Evolutionary conservation across 2,797 vertebrate species (phyloP).

Genomic region (Amphiprion clarkii): DNA sequence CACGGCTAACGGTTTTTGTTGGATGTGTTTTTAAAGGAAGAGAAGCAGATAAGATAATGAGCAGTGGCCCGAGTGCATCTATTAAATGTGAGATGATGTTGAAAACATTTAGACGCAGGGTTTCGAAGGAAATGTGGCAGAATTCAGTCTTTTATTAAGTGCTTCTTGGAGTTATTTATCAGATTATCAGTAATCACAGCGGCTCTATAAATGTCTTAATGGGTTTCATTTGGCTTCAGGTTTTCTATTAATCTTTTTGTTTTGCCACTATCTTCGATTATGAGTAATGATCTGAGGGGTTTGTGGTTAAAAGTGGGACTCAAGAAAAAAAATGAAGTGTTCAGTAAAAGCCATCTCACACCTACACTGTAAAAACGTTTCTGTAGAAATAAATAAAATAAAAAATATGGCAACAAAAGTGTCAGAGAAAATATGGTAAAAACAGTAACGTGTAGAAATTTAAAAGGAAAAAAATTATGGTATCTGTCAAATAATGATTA

Average conservation of each 20-base stretch:
- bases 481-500: no score
- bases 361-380: no score
- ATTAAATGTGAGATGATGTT: not conserved
- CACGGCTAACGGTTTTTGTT: slow-evolving; percentile 53
- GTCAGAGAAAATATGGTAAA: no score
- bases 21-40: slow-evolving; percentile 52
- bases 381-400: no score
- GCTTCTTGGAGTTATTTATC: slow-evolving; percentile 21
- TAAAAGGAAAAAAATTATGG: no score
- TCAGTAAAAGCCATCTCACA: no score
- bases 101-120: no score
- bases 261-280: slow-evolving; percentile 1
- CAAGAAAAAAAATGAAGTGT: no score
- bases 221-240: slow-evolving; percentile 33
- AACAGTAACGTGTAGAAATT: no score
- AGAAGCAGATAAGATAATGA: slow-evolving; percentile 60
- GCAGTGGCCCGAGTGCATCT: slow-evolving; percentile 16
- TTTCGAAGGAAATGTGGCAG: slow-evolving; percentile 2
- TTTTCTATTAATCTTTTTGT: slow-evolving; percentile 16
- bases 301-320: not conserved
- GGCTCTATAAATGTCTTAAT: slow-evolving; percentile 33
- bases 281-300: slow-evolving; percentile 13
- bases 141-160: slow-evolving; percentile 7
- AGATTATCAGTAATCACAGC: slow-evolving; percentile 38
- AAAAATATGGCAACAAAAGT: no score